A percentile compares a stretch with the other conserved stretches of the same genome.
Conservation (phyloP, 2,797 vertebrate genomes). For the Aulostomus chinensis region DNA sequence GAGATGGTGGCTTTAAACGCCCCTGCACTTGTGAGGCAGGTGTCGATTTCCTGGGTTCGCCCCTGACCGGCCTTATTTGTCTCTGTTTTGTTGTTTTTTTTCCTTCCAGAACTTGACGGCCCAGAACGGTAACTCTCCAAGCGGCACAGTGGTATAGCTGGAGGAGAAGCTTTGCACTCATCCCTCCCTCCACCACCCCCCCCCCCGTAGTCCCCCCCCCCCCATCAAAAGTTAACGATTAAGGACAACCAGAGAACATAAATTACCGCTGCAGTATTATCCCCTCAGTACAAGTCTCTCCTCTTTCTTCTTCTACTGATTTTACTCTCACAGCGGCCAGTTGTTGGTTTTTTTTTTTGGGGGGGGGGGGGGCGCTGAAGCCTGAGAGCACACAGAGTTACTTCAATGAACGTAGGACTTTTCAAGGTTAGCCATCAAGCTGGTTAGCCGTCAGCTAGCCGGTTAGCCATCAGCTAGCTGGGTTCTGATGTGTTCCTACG, state of each 20-base stretch:
- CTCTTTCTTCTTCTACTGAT: neutral
- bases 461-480: too few relatives aligned
- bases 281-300: conserved; percentile 24
- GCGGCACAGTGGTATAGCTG: conserved; percentile 90
- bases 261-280: conserved; percentile 55
- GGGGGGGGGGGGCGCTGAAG: too few relatives aligned
- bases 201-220: neutral
- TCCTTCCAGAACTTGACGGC: conserved; percentile 77
- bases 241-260: conserved; percentile 27
- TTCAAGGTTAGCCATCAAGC: too few relatives aligned
- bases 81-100: conserved; percentile 17
- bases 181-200: conserved; percentile 16
- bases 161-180: conserved; percentile 59
- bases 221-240: neutral
- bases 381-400: too few relatives aligned
- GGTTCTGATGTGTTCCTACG: too few relatives aligned
- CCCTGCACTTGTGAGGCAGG: too few relatives aligned
- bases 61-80: conserved; percentile 9
- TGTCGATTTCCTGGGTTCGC: neutral
- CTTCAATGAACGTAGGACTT: too few relatives aligned
- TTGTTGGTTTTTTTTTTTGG: too few relatives aligned
- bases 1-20: too few relatives aligned
- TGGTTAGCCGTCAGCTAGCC: too few relatives aligned
- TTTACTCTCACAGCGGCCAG: neutral
- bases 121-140: conserved; percentile 89